Base-by-base conservation (phyloP, 92 coral and sea anemone genomes). In the Porites divaricata region DNA sequence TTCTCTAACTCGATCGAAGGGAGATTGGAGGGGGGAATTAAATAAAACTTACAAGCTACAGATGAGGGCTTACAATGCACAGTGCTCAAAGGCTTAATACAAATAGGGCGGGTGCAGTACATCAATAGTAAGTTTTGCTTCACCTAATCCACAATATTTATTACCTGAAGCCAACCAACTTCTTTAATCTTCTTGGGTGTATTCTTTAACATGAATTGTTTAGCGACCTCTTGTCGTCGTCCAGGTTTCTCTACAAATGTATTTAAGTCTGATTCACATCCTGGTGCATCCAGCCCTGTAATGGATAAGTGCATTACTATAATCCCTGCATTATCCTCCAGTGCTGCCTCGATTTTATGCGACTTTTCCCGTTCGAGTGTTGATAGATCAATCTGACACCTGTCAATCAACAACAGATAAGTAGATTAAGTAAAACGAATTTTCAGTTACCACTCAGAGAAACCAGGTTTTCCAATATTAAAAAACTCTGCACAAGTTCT, bases 161-260 rank as follows among this genome's bases (percentile, higher is more conserved):
- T n/a, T 84, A 89, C 92, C 90, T 96, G 99, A 13, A 96, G 91
- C 99, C 99, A 96, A 15, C 99, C 99, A 50, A 95, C 88, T 65
- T 96, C 91, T 79, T 96, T 96, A 63, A 96, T 96, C 92, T 96
- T 96, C 89, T 96, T 96, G 35, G 92, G 94, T 28, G 99, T 96
- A 63, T 89, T 94, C 87, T 92, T 92, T 53, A 96, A 74, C 4
- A 63, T 83, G 76, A 83, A 96, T 87, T 79, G 80, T 75, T 94
- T 78, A 25, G 88, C 92, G 16, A 92, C 83, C 20, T 90, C 91
- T 53, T 89, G 81, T 66, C 99, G 80, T 58, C 87, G 80, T 59
- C 78, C 85, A 62, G 99, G 98, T 64, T 89, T 94, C 76, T 96
- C 99, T 57, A 87, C 87, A 83, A 57, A 77, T 24, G 90, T 70